These are phyloP conservation scores for Metridium senile DNA, from an alignment of 92 coral and sea anemone genomes.

Conservation along the genomic window DNA sequence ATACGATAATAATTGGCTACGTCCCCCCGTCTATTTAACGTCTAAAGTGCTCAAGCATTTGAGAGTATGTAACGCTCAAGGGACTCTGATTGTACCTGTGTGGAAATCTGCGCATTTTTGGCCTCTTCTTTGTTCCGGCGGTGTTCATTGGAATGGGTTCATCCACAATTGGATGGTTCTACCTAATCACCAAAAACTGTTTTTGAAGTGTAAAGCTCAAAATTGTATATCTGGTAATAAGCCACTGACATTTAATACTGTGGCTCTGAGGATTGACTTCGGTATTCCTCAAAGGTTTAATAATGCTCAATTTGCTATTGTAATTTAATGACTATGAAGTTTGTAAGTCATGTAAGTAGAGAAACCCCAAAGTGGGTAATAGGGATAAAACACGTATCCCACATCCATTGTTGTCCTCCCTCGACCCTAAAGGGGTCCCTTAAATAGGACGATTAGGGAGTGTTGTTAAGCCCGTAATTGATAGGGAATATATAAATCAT, in stretches of 20 bases:
- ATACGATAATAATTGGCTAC: conserved; percentile 30
- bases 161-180: conserved; percentile 46
- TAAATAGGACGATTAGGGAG: too few relatives aligned
- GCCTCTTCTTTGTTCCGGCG: conserved; percentile 38
- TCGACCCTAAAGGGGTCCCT: too few relatives aligned
- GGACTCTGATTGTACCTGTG: conserved; percentile 50
- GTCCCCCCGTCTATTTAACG: conserved; percentile 21
- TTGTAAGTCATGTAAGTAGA: not conserved
- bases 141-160: conserved; percentile 41
- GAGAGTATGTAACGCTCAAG: conserved; percentile 42
- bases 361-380: not conserved
- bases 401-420: too few relatives aligned
- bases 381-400: not conserved
- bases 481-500: too few relatives aligned
- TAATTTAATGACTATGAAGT: conserved; percentile 12
- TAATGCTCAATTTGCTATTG: not conserved
- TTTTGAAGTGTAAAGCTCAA: conserved; percentile 54
- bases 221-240: conserved; percentile 42
- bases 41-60: conserved; percentile 29
- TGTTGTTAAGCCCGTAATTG: too few relatives aligned
- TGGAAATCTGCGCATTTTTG: conserved; percentile 52
- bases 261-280: conserved; percentile 56
- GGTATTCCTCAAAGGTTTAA: conserved; percentile 13
- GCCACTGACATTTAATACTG: conserved; percentile 32
- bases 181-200: conserved; percentile 19